Evolutionary conservation across 2,113 vertebrate genomes (phyloP).

Genomic region (Mirza zaza): DNA sequence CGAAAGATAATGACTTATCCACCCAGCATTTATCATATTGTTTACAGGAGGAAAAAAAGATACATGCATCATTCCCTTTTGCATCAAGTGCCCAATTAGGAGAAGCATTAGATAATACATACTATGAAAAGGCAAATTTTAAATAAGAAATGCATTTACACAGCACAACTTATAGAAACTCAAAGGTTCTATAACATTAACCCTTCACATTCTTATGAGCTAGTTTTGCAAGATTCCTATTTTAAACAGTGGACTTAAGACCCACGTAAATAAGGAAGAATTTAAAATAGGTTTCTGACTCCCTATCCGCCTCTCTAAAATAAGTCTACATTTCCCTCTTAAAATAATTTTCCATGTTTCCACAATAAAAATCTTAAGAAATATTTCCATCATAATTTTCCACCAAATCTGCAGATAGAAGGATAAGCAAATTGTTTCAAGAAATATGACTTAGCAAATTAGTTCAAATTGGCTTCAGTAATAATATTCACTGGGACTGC

Average conservation of each 20-base stretch:
- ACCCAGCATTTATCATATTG: conserved; percentile 39
- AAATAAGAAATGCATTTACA: conserved; percentile 42
- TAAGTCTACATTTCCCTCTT: conserved; percentile 24
- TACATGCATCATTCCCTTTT: conserved; percentile 2
- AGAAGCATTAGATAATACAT: not conserved
- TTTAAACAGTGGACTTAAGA: conserved; percentile 36
- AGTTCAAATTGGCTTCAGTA: not conserved
- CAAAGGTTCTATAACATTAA: conserved; percentile 36
- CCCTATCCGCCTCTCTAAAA: conserved; percentile 29
- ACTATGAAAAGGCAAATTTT: conserved; percentile 27
- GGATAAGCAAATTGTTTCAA: conserved; percentile 21
- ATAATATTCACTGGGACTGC: conserved; percentile 30
- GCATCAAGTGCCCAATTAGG: conserved; percentile 36
- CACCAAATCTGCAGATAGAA: not conserved
- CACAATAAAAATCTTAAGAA: conserved; percentile 42
- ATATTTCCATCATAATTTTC: conserved; percentile 32
- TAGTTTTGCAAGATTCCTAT: conserved; percentile 26
- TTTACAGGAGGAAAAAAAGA: conserved; percentile 20
- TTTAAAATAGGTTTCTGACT: conserved; percentile 40
- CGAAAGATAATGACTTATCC: conserved; percentile 42
- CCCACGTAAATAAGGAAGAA: conserved; percentile 19
- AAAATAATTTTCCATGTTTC: conserved; percentile 46
- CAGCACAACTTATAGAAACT: not conserved
- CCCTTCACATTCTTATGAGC: conserved; percentile 10
- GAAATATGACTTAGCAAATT: conserved; percentile 20